Evolutionary conservation across 2,888 invertebrate genomes (phyloP).

Genomic region (Caenorhabditis sp.): DNA sequence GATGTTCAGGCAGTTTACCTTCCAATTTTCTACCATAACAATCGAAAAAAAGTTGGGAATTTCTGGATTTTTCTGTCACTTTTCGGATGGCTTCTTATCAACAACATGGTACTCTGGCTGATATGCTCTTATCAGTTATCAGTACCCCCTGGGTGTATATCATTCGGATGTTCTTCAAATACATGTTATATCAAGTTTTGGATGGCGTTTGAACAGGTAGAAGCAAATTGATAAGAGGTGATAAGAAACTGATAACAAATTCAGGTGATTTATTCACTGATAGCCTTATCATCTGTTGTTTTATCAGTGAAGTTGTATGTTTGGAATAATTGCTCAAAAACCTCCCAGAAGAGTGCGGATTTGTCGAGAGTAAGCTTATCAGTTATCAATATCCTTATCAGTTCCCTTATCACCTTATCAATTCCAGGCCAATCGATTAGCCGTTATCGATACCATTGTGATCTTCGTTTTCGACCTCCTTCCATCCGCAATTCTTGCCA

Average conservation of each 20-base stretch:
- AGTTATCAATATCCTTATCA: constrained; percentile 11
- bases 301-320: constrained; percentile 14
- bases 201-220: neutral
- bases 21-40: constrained; percentile 4
- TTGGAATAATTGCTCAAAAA: constrained; percentile 27
- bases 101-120: neutral
- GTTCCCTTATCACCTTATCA: constrained; percentile 9
- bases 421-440: constrained; percentile 26
- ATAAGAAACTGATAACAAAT: neutral
- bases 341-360: neutral
- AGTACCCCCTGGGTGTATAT: neutral
- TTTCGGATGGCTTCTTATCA: neutral
- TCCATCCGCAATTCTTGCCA: neutral
- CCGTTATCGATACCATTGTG: constrained; percentile 14
- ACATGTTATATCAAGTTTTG: neutral
- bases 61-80: neutral
- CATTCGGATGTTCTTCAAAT: neutral
- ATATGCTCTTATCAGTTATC: neutral
- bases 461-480: constrained; percentile 18
- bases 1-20: neutral
- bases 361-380: constrained; percentile 8
- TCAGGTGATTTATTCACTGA: neutral
- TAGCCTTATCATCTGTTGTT: neutral
- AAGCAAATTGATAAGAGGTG: too few species aligned
- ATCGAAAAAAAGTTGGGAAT: neutral